Evolutionary conservation across 2,113 vertebrate genomes (phyloP).

Genomic region (Neolamprologus sp.): DNA sequence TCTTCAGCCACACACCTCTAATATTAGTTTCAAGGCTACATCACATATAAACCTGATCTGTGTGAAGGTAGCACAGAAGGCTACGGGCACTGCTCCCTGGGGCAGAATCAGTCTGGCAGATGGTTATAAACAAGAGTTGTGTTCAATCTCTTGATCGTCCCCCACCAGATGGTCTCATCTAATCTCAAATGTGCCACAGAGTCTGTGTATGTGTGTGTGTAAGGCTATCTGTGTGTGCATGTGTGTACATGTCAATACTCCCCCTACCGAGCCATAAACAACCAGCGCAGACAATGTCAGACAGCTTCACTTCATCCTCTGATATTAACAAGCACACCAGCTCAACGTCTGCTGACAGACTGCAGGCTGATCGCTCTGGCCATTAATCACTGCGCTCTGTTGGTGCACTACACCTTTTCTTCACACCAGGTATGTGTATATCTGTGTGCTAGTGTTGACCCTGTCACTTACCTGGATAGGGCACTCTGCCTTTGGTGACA

Average conservation of each 20-base stretch:
- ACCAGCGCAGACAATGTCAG: conserved; percentile 37
- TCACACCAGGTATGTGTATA: not conserved
- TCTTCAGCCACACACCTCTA: not conserved
- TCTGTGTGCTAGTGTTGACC: not conserved
- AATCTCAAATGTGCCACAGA: conserved; percentile 45
- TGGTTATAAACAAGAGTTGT: conserved; percentile 65
- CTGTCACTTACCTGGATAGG: conserved; percentile 84
- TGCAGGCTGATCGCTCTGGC: not conserved
- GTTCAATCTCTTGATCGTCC: conserved; percentile 53
- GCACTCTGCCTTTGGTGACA: conserved; percentile 93
- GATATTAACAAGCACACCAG: conserved; percentile 27
- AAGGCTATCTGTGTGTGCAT: not conserved
- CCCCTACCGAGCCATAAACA: conserved; percentile 39
- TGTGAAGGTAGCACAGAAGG: not conserved
- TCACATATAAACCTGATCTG: not conserved
- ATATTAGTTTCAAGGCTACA: not conserved
- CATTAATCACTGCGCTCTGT: not conserved
- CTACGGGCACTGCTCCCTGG: conserved; percentile 21
- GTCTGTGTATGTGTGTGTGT: conserved; percentile 11
- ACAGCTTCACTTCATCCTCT: conserved; percentile 40
- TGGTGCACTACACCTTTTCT: not conserved
- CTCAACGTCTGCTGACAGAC: conserved; percentile 13
- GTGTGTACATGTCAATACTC: not conserved
- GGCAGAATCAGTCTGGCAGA: conserved; percentile 45
- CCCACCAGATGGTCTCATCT: conserved; percentile 62